phyloP scores from a whole-genome alignment of 1,140 invertebrate genomes.

The Antheraea pernyi region DNA sequence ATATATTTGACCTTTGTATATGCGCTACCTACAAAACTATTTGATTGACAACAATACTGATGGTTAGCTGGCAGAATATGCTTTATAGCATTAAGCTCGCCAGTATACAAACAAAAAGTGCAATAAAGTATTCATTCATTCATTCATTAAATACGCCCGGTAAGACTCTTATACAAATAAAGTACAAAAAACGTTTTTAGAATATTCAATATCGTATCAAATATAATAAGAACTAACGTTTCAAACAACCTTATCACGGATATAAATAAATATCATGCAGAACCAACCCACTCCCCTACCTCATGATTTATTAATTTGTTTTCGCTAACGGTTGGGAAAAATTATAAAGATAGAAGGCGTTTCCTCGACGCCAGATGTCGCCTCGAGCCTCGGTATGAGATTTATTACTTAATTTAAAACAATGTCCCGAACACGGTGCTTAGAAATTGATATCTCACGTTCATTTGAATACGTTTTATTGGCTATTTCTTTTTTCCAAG shows the following conservation, averaged over 20 bases:
- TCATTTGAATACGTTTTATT: neutral
- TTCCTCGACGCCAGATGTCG: conserved; percentile 10
- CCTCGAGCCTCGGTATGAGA: neutral
- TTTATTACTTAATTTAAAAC: conserved; percentile 14
- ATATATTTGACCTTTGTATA: too few species aligned
- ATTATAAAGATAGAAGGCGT: neutral
- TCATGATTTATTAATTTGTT: conserved; percentile 14
- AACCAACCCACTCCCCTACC: neutral
- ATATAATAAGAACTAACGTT: neutral
- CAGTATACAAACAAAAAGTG: too few species aligned
- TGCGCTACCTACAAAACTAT: too few species aligned
- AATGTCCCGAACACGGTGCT: neutral
- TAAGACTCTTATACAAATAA: too few species aligned
- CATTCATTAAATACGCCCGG: too few species aligned
- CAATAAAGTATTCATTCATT: too few species aligned
- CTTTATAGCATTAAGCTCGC: too few species aligned
- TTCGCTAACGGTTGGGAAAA: conserved; percentile 9
- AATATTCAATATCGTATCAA: too few species aligned
- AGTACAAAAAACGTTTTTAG: neutral
- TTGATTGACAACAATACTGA: too few species aligned
- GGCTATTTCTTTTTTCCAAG: neutral
- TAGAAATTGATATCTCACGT: neutral
- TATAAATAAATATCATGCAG: neutral
- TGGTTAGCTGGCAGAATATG: too few species aligned
- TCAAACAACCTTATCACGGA: neutral